These are phyloP conservation scores for Nixonia krombeini DNA, from an alignment of 1,140 invertebrate genomes.

Conservation along the genomic window DNA sequence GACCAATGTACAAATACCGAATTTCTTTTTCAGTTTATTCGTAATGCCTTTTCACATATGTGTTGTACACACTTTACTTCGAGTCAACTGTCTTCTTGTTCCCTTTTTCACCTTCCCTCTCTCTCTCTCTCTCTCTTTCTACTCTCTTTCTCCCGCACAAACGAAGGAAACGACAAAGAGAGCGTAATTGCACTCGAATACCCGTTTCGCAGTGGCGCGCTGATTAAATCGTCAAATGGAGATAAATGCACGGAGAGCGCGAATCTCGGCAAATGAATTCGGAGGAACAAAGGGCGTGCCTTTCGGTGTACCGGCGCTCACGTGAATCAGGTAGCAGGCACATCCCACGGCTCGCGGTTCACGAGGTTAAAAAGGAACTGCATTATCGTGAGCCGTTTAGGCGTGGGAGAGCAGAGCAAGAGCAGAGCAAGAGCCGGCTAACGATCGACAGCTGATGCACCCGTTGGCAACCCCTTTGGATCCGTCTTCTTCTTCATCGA, in stretches of 20 bases:
- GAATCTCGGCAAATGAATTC: slow-evolving; percentile 19
- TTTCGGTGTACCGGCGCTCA: slow-evolving; percentile 5
- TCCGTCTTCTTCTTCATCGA: slow-evolving; percentile 9
- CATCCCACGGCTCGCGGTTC: slow-evolving; percentile 54
- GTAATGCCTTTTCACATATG: too few species aligned
- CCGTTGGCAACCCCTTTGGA: slow-evolving; percentile 42
- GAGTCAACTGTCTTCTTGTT: too few species aligned
- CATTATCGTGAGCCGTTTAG: slow-evolving; percentile 61
- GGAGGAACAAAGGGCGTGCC: slow-evolving; percentile 35
- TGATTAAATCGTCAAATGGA: slow-evolving; percentile 36
- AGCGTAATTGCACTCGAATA: slow-evolving; percentile 51
- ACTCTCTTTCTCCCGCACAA: too few species aligned
- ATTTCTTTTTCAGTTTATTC: too few species aligned
- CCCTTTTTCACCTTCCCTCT: too few species aligned
- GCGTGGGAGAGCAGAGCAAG: slow-evolving; percentile 60
- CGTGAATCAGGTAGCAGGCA: slow-evolving; percentile 43
- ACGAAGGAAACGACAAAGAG: too few species aligned
- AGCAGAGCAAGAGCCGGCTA: slow-evolving; percentile 35
- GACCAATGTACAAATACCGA: too few species aligned
- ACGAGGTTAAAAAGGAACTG: slow-evolving; percentile 58
- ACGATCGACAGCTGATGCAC: slow-evolving; percentile 46
- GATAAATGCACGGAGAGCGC: slow-evolving; percentile 23
- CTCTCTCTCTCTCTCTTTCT: too few species aligned
- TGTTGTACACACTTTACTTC: too few species aligned
- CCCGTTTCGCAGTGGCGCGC: slow-evolving; percentile 2